Base-by-base conservation (phyloP, 2,797 vertebrate genomes). In the Kryptopterus vitreolus region DNA sequence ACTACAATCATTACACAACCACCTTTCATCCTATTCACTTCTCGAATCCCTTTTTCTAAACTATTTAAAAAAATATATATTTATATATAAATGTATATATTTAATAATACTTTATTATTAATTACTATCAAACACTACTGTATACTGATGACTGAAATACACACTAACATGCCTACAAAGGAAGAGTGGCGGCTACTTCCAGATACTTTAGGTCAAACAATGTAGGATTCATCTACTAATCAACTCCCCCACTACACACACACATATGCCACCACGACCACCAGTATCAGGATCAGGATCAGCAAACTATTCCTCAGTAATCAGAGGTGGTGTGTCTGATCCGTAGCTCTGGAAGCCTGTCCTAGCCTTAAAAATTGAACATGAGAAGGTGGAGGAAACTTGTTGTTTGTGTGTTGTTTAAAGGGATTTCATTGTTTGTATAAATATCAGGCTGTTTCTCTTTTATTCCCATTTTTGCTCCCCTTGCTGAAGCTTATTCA, bases 361-460 rank as follows among this genome's bases (percentile, higher is more conserved):
- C 50, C 48, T 83, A 88, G 85, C 82, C 82, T 88, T 75, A 90
- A 87, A 74, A 86, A 84, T 55, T 83, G 77, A 84, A 88, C 85
- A 78, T 84, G 76, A 82, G 29, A 76, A 52, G 78, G 77, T 48
- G 15, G 22, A 55, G 81, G 76, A 84, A 77, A 84, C 57, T 52
- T 61, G 75, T 86, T 86, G 57, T 82, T 79, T 86, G 88, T 88
- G 87, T 86, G 85, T 33, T 84, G 71, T 87, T 91, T 82, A 89
- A 90, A 92, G 88, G 91, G 89, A 92, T 93, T 93, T 92, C 66
- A 87, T 88, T 92, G 87, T 92, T 90, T 90, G 88, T 90, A 87
- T 88, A 87, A 92, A 91, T 91, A 91, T 91, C 90, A 92, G 91
- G 86, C 85, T 87, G 84, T 91, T 89, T 81, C 66, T 71, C 59